Evolutionary conservation across 1,140 invertebrate genomes (phyloP), one percentile per base, ranked within the genome.

Genomic region (Pseudomyrmex sp.): DNA sequence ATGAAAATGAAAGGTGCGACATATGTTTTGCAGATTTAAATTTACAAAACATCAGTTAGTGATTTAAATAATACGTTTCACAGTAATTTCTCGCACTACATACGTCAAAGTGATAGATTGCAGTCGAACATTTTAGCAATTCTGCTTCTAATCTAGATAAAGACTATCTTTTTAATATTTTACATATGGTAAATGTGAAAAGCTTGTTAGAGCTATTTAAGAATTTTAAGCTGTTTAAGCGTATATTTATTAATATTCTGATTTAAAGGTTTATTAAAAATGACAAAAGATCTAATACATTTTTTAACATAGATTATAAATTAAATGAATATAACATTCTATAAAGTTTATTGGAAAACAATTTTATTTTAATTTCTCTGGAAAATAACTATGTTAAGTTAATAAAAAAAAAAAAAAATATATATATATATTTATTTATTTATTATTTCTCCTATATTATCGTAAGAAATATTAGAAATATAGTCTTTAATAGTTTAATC

Each of bases 141-240:
- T 46, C 15, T 35, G 20, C 52, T 48, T n/a, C 70, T 44, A 48
- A 69, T 69, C n/a, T 35, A 52, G 15, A 50, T 12, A 50, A 18
- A 18, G 15, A 10, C 48, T 58, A 13, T 70, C 20, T 35, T 70
- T 48, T 59, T 54, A 56, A 56, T 80, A 70, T 80, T 54, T 54
- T 15, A 12, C 48, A 80, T 44, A 80, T 44, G 66, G 48, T 26
- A 26, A 56, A 80, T 20, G 50, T 44, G 66, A 61, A 15, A 79
- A 58, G 26, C 2, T 46, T 70, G 54, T 80, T 70, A 59, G 66
- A 58, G 44, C 20, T 80, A 80, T 72, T 80, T 80, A 80, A 70
- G 56, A 58, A 20, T 80, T 80, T 80, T 80, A 80, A 80, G 66
- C 48, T 79, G 69, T 79, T 70, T 79, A 79, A 79, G 76, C 63